These are phyloP conservation scores for Pipra filicauda DNA, from an alignment of 2,113 vertebrate species.

Conservation along the genomic window DNA sequence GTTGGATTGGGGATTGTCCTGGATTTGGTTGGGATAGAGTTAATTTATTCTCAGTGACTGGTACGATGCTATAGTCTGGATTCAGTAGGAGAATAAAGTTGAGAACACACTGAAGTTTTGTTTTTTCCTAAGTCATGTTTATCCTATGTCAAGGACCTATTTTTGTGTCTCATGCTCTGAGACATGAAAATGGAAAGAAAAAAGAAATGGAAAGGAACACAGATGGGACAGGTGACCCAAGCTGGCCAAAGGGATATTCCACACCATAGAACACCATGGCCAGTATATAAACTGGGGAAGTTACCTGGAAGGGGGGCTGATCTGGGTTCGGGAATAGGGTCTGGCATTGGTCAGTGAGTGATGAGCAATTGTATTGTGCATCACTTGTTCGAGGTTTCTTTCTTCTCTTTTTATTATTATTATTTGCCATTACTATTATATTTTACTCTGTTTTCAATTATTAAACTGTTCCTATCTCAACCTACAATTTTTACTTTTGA, in stretches of 20 bases:
- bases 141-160: neutral
- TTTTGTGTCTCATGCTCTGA: neutral
- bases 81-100: neutral
- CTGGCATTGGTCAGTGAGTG: neutral
- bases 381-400: neutral
- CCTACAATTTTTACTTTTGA: neutral
- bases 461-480: neutral
- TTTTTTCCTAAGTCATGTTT: neutral
- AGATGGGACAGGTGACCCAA: neutral
- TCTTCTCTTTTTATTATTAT: too few species aligned
- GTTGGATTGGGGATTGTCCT: neutral
- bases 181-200: too few species aligned
- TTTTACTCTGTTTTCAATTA: neutral
- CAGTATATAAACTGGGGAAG: neutral
- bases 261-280: neutral
- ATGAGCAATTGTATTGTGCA: neutral
- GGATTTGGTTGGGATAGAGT: neutral
- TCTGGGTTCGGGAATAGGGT: neutral
- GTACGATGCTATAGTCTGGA: neutral
- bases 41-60: neutral
- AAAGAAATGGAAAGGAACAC: neutral
- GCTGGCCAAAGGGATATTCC: neutral
- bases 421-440: neutral
- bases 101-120: neutral
- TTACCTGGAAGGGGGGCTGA: neutral